These are phyloP conservation scores for Notospermus geniculatus DNA, from an alignment of 1,140 invertebrate species.

Conservation along the genomic window DNA sequence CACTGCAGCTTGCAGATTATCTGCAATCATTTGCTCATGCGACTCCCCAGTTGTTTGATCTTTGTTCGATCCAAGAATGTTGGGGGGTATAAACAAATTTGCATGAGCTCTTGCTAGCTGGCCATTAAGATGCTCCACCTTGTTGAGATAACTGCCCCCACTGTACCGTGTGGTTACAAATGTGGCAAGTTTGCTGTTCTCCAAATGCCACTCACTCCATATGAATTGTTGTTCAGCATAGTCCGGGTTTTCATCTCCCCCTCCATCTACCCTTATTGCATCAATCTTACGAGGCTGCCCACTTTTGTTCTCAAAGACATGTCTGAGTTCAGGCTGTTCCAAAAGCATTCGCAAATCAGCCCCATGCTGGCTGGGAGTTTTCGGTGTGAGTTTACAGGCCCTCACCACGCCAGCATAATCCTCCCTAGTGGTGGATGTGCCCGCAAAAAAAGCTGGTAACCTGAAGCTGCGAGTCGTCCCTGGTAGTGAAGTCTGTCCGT, in stretches of 20 bases:
- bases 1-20: not conserved
- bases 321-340: not conserved
- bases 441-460: not conserved
- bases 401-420: not conserved
- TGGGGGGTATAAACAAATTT: constrained; percentile 1
- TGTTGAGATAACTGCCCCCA: not conserved
- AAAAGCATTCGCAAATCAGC: not conserved
- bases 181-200: not conserved
- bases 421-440: not conserved
- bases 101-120: not conserved
- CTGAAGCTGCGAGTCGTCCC: not conserved
- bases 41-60: not conserved
- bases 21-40: not conserved
- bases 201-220: too few relatives aligned
- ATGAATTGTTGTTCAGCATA: not conserved
- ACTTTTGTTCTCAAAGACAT: not conserved
- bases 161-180: not conserved
- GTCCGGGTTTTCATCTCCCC: not conserved
- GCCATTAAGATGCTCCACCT: not conserved
- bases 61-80: not conserved
- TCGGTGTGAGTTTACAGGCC: not conserved
- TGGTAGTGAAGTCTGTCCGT: not conserved
- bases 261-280: too few relatives aligned
- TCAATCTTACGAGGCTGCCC: not conserved
- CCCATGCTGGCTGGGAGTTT: not conserved